Percentiles rank a stretch among this genome's conserved stretches.
These are phyloP conservation scores for Dinomys branickii DNA, from an alignment of 2,113 vertebrate species.

Conservation along the genomic window DNA sequence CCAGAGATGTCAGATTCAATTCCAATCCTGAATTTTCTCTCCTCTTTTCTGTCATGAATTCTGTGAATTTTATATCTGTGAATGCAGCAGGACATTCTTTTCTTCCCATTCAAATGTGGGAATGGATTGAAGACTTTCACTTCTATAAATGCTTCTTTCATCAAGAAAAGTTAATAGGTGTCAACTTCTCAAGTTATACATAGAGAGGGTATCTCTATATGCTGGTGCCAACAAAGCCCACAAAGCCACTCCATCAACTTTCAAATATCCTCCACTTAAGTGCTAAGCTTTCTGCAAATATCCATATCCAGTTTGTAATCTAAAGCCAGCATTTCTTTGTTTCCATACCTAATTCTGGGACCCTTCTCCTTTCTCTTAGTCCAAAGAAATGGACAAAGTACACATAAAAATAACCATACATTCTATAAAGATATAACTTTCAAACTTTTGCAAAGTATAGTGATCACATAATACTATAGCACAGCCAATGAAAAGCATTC, in stretches of 20 bases:
- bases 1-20: not conserved
- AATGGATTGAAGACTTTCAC: conserved; percentile 36
- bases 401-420: not conserved
- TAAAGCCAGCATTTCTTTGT: not conserved
- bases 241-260: conserved; percentile 42
- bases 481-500: not conserved
- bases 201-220: conserved; percentile 17
- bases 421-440: not conserved
- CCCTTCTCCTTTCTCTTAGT: not conserved
- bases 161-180: conserved; percentile 24
- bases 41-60: not conserved
- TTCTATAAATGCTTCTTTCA: conserved; percentile 19
- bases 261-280: not conserved
- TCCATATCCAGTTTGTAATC: not conserved
- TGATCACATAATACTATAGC: not conserved
- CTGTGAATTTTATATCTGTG: not conserved
- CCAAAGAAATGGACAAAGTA: not conserved
- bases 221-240: conserved; percentile 34
- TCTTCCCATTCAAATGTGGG: not conserved
- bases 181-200: conserved; percentile 47
- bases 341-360: not conserved
- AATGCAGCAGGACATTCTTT: not conserved
- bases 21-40: not conserved
- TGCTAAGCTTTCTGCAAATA: conserved; percentile 44
- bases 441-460: conserved; percentile 3